Evolutionary conservation across 1,140 invertebrate species (phyloP).

Genomic region (Microplitis demolitor): DNA sequence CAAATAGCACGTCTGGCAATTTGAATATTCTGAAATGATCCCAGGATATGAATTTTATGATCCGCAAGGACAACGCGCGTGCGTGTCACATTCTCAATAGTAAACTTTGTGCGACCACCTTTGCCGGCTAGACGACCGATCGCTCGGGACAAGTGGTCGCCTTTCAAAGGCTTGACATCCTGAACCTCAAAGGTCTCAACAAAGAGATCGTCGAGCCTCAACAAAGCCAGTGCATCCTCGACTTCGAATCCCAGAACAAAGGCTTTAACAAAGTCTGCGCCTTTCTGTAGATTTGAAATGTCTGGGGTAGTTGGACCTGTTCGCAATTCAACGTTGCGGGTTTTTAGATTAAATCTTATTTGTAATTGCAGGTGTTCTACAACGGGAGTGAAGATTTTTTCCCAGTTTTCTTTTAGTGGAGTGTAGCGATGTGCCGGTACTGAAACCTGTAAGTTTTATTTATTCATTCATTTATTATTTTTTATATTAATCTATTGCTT

Average conservation of each 20-base stretch:
- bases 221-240: constrained; percentile 92
- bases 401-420: constrained; percentile 95
- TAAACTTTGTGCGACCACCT: constrained; percentile 96
- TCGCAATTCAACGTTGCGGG: constrained; percentile 87
- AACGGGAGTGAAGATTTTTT: constrained; percentile 95
- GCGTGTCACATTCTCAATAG: constrained; percentile 99
- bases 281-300: constrained; percentile 92
- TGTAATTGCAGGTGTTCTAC: constrained; percentile 95
- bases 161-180: constrained; percentile 95
- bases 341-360: constrained; percentile 93
- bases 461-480: not conserved
- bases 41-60: constrained; percentile 95
- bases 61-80: constrained; percentile 98
- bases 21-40: constrained; percentile 97
- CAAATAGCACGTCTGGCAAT: constrained; percentile 94
- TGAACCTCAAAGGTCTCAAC: constrained; percentile 96
- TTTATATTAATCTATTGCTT: too few relatives aligned
- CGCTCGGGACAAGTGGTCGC: constrained; percentile 94
- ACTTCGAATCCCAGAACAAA: constrained; percentile 97
- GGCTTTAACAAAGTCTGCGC: constrained; percentile 96
- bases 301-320: constrained; percentile 80
- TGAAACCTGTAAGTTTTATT: constrained; percentile 60
- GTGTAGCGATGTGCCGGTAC: constrained; percentile 82
- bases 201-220: constrained; percentile 96
- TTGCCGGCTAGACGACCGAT: constrained; percentile 97